Evolutionary conservation across 2,888 invertebrate genomes (phyloP), one percentile per base, ranked within the genome.

Genomic region (Euzophera pinguis): DNA sequence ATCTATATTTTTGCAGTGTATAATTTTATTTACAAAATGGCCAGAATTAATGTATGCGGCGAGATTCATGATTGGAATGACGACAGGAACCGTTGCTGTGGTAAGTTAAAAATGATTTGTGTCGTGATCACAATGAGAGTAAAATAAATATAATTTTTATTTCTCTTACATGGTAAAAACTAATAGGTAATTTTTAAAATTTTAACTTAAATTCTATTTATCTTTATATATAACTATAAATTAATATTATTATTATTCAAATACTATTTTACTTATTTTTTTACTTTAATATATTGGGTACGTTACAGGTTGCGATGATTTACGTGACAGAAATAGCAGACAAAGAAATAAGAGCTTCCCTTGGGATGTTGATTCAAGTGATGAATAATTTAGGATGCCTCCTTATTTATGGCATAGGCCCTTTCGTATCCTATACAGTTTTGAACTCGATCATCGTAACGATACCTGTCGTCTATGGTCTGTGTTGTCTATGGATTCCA

Each of bases 401-500:
- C 0, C 65, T 78, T 1, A 75, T 91, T 45, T 90, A 89, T 59
- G 70, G 87, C 8, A 67, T 89, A 0, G 91, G 91, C 0, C 91
- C 91, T 0, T 91, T 90, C 55, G 87, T 91, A 0, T 83, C 90
- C 0, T 91, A 91, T 61, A 76, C 70, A 0, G 65, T 75, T 53
- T 53, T 89, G 57, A 75, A 93, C 77, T 80, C 81, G 17, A 78
- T 90, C 14, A 79, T 91, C 22, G 61, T 90, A 1, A 60, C 84
- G 0, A 75, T 92, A 22, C 91, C 92, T 0, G 61, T 91, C 3
- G 56, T 84, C 14, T 91, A 91, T 54, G 83, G 91, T 42, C 35
- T 86, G 0, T 69, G 82, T 0, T 92, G 92, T 62, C 56, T 81
- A 6, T 92, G 92, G 90, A 88, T 93, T 74, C 93, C 93, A 0